Conservation (phyloP, 2,888 invertebrate genomes). For the Stictocephala bisonia region DNA sequence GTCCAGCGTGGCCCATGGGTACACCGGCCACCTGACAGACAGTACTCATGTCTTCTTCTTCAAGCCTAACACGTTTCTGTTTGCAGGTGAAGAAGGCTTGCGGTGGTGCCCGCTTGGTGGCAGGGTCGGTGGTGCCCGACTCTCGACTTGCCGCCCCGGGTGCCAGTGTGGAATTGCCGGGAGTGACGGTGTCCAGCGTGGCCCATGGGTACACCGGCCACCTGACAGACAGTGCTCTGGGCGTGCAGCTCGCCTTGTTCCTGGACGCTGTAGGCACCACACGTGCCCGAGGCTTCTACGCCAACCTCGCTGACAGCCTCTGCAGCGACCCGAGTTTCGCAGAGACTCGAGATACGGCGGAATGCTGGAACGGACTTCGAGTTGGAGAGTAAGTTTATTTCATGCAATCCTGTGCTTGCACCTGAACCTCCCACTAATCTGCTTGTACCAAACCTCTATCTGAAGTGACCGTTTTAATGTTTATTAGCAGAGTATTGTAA, state of each 20-base stretch:
- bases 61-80: background rate
- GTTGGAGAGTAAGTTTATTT: slow-evolving; percentile 83
- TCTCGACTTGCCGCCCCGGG: slow-evolving; percentile 24
- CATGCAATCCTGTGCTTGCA: too few species aligned
- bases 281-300: slow-evolving; percentile 79
- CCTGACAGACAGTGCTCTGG: slow-evolving; percentile 29
- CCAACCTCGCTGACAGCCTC: slow-evolving; percentile 81
- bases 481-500: too few species aligned
- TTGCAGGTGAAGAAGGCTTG: slow-evolving; percentile 63
- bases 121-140: slow-evolving; percentile 43
- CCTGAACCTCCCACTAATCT: too few species aligned
- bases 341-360: slow-evolving; percentile 72
- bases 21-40: background rate
- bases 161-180: slow-evolving; percentile 40
- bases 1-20: slow-evolving; percentile 41
- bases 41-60: too few species aligned
- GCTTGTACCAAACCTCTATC: too few species aligned
- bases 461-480: too few species aligned
- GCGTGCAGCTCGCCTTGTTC: slow-evolving; percentile 45
- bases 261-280: slow-evolving; percentile 51
- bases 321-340: slow-evolving; percentile 80
- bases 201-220: slow-evolving; percentile 30
- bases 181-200: slow-evolving; percentile 44
- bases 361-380: slow-evolving; percentile 85
- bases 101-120: slow-evolving; percentile 62